Evolutionary conservation across 2,113 vertebrate genomes (phyloP).

Genomic region (Tyrannus savana): DNA sequence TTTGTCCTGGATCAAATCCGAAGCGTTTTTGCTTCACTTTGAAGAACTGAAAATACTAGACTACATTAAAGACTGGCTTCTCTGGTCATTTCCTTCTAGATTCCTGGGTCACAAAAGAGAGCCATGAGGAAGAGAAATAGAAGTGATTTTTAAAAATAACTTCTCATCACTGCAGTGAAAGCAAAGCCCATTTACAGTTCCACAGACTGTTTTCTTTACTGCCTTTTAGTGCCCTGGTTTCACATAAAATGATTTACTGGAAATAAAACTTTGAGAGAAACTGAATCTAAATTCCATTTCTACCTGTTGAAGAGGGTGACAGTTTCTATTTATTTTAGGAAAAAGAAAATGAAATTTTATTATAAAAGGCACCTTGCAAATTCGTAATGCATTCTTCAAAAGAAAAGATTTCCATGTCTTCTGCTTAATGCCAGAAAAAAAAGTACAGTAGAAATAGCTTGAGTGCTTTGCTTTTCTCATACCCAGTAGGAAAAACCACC

Average conservation of each 20-base stretch:
- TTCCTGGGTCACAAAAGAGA: neutral
- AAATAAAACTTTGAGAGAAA: neutral
- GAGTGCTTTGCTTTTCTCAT: neutral
- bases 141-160: neutral
- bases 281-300: neutral
- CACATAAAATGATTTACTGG: neutral
- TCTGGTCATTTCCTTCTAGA: neutral
- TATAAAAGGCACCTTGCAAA: neutral
- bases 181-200: neutral
- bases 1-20: neutral
- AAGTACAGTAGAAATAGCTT: neutral
- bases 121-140: neutral
- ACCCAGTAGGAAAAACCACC: neutral
- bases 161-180: neutral
- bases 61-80: neutral
- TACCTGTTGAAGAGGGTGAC: neutral
- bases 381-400: neutral
- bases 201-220: neutral
- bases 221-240: neutral
- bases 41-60: neutral
- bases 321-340: neutral
- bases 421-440: neutral
- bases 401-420: neutral
- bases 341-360: neutral
- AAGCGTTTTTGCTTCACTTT: neutral